Base-by-base conservation (phyloP, 2,888 invertebrate genomes). In the Sphinx pinastri region DNA sequence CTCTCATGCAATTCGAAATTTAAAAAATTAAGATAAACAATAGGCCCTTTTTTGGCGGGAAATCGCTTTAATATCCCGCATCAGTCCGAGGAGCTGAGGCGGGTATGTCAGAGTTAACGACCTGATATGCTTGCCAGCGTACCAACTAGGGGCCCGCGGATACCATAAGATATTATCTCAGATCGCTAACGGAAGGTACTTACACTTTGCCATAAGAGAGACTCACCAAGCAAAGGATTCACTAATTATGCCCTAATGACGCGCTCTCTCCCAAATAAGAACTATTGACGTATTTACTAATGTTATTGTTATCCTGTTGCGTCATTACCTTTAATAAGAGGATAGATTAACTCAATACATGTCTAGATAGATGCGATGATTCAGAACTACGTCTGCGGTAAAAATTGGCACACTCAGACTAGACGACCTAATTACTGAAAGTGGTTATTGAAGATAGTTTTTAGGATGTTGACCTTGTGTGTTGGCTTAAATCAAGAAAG, bases 211-310 rank as follows among this genome's bases (percentile, higher is more conserved):
- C 25, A 5, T 38, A 38, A 2, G 25, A 1, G 25, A 25, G 38
- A 38, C 38, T 4, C 38, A 38, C 38, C 7, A 38, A 38, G 38
- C 38, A 38, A 38, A 38, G 38, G 8, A 3, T 38, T 7, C 38
- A 38, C 38, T 7, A 38, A 38, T 38, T 25, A 19, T 25, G 19
- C 19, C 57, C 12, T 13, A 25, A 16, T 49, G 49, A 19, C 19
- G 19, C 16, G 60, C 45, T 47, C 49, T 13, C 19, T 49, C 19
- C 79, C 77, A 71, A 71, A 76, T 60, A 79, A 74, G 79, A 79
- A 54, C 63, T 51, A 69, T 68, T 81, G 79, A 81, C 83, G 82
- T 75, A 71, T 67, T 16, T 76, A 52, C 14, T 38, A 80, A 80
- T 77, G 79, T 76, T 73, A 78, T 81, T 80, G 81, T 81, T 70